phyloP scores from a whole-genome alignment of 2,113 vertebrate species.

The Ahaetulla prasina region DNA sequence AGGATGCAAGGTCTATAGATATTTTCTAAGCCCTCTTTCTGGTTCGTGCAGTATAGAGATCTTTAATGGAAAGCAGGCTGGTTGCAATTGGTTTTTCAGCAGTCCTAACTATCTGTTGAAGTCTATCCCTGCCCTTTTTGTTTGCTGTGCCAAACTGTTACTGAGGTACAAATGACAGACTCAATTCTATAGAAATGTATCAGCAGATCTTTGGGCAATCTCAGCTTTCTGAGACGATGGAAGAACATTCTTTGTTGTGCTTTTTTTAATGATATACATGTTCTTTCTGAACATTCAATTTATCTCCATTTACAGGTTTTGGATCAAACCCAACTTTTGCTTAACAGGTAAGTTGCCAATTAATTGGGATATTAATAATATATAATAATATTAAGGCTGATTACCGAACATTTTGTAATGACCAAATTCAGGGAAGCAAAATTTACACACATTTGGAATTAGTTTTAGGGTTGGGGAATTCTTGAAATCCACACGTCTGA shows the following conservation, averaged over 20 bases:
- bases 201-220: background rate
- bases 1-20: background rate
- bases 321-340: background rate
- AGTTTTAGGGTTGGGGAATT: background rate
- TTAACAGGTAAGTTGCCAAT: background rate
- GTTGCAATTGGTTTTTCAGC: background rate
- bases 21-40: background rate
- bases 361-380: background rate
- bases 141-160: background rate
- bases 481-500: background rate
- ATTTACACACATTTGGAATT: background rate
- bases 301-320: slow-evolving; percentile 5
- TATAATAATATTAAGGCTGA: background rate
- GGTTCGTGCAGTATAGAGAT: background rate
- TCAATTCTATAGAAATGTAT: background rate
- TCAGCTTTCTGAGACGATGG: background rate
- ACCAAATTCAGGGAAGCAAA: background rate
- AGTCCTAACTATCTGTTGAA: background rate
- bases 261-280: background rate
- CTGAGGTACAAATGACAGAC: background rate
- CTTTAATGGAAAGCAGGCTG: background rate
- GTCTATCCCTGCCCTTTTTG: background rate
- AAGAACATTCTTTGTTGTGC: background rate
- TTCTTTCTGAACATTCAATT: background rate
- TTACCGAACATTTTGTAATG: background rate